A percentile compares a stretch with the other conserved stretches of the same genome.
These are phyloP conservation scores for Pithys albifrons DNA, from an alignment of 2,113 vertebrate genomes.

Conservation along the genomic window DNA sequence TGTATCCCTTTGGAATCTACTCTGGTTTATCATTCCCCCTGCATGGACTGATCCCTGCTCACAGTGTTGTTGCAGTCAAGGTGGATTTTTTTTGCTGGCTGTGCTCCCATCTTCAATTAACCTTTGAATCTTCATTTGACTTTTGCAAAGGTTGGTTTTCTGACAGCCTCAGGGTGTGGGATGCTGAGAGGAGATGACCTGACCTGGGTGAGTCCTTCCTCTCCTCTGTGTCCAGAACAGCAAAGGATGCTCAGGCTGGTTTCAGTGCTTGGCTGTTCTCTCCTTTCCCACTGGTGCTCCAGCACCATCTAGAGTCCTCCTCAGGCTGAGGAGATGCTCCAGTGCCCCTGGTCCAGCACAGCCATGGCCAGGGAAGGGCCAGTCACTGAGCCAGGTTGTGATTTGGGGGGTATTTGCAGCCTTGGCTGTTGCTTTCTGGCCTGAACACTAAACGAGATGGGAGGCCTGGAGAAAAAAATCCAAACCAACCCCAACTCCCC, in stretches of 20 bases:
- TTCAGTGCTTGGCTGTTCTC: no score
- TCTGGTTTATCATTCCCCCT: not conserved
- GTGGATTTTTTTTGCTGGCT: rapidly evolving
- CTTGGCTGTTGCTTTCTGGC: no score
- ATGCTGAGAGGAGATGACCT: rapidly evolving
- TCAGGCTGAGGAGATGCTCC: rapidly evolving
- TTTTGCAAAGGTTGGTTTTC: rapidly evolving
- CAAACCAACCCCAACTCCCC: rapidly evolving
- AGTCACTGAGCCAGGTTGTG: rapidly evolving
- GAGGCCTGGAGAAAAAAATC: not conserved
- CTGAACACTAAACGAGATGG: rapidly evolving
- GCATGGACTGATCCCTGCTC: rapidly evolving
- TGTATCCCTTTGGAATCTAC: not conserved
- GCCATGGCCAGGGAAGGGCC: rapidly evolving
- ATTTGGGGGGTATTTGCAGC: not conserved
- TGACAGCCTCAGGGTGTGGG: rapidly evolving
- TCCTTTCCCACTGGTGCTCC: not conserved
- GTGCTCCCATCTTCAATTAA: not conserved
- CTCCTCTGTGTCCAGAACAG: not conserved
- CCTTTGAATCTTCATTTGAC: rapidly evolving
- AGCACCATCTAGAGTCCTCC: slow-evolving; percentile 35
- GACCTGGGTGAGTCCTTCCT: rapidly evolving
- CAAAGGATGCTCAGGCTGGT: not conserved
- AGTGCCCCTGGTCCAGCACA: rapidly evolving
- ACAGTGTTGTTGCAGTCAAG: rapidly evolving